phyloP scores from a whole-genome alignment of 2,797 vertebrate species.

The Hippoglossus hippoglossus region DNA sequence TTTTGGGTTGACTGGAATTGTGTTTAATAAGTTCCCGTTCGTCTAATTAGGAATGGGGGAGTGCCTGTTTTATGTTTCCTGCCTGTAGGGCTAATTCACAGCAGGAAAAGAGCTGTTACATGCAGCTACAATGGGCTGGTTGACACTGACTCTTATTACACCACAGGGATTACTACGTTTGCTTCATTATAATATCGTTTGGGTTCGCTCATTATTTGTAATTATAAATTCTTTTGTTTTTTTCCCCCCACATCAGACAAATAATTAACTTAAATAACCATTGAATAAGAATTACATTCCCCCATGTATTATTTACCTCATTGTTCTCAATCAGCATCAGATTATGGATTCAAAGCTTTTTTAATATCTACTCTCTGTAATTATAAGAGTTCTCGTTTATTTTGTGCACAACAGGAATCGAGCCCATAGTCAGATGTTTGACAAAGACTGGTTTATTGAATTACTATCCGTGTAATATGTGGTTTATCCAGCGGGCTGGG shows the following conservation, averaged over 20 bases:
- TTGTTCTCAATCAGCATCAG: conserved; percentile 81
- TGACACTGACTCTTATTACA: conserved; percentile 66
- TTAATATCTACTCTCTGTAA: conserved; percentile 72
- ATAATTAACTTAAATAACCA: conserved; percentile 74
- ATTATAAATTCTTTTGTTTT: conserved; percentile 72
- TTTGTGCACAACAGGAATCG: conserved; percentile 66
- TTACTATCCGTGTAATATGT: conserved; percentile 59
- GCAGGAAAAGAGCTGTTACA: conserved; percentile 61
- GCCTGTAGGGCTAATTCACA: conserved; percentile 70
- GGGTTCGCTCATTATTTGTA: conserved; percentile 70
- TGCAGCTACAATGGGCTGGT: conserved; percentile 67
- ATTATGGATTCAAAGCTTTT: conserved; percentile 77
- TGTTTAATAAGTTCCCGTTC: conserved; percentile 76
- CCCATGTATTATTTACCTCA: conserved; percentile 67
- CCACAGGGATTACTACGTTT: conserved; percentile 67
- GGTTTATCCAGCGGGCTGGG: conserved; percentile 48
- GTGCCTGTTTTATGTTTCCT: conserved; percentile 67
- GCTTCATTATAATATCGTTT: conserved; percentile 75
- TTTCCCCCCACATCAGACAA: conserved; percentile 45
- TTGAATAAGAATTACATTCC: conserved; percentile 63
- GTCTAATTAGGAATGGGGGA: conserved; percentile 71
- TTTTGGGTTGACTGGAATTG: conserved; percentile 71
- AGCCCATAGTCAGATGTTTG: conserved; percentile 55
- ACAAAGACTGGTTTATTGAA: conserved; percentile 70
- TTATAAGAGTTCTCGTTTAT: conserved; percentile 75